Conservation (phyloP, 64 coral and sea anemone genomes). For the Stichodactyla helianthus region DNA sequence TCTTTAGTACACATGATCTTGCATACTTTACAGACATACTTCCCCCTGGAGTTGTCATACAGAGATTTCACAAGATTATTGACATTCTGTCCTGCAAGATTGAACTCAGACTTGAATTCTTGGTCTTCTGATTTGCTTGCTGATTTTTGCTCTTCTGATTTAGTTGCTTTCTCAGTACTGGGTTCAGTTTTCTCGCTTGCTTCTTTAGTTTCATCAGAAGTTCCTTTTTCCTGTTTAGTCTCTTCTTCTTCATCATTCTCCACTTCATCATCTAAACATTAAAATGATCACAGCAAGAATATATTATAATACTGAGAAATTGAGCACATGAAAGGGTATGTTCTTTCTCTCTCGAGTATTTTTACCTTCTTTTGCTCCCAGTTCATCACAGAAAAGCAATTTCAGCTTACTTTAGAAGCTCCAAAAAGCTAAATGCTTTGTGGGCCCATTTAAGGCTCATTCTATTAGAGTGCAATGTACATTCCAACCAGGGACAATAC, state of each 20-base stretch:
- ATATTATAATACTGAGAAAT: too few relatives aligned
- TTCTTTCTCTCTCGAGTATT: too few relatives aligned
- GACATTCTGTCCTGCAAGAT: conserved; percentile 74
- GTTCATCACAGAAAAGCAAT: too few relatives aligned
- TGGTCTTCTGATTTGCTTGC: background rate
- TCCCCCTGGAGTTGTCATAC: conserved; percentile 48
- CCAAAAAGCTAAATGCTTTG: too few relatives aligned
- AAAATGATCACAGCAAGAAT: background rate
- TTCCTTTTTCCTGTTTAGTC: background rate
- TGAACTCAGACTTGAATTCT: background rate
- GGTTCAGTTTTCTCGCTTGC: background rate
- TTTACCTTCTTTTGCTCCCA: too few relatives aligned
- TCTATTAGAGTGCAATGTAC: too few relatives aligned
- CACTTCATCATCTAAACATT: conserved; percentile 17
- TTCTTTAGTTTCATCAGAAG: background rate
- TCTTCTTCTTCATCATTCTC: conserved; percentile 18
- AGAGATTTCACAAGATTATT: conserved; percentile 50
- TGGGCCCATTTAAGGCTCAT: too few relatives aligned
- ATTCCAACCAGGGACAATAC: too few relatives aligned
- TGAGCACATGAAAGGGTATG: too few relatives aligned
- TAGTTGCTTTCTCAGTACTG: background rate
- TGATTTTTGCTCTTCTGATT: background rate
- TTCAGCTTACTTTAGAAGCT: too few relatives aligned
- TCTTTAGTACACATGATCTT: conserved; percentile 89
- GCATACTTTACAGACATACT: conserved; percentile 80